Evolutionary conservation across 2,797 vertebrate genomes (phyloP).

Genomic region (Dipus sagitta): DNA sequence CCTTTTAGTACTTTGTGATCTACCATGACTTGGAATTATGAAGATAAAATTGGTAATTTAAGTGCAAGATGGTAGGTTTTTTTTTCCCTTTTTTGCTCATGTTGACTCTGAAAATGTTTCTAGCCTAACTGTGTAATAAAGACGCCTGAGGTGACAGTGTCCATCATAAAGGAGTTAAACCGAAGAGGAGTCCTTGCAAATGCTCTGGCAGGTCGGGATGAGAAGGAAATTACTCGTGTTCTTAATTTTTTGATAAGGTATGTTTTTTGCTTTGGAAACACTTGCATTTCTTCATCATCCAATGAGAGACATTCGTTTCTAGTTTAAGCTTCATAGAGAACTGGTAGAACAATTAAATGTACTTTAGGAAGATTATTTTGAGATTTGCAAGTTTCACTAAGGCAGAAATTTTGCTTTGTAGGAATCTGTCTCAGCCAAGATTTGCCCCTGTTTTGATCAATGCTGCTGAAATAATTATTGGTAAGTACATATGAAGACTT

Average conservation of each 20-base stretch:
- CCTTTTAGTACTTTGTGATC: background rate
- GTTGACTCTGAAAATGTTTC: conserved; percentile 11
- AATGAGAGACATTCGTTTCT: conserved; percentile 34
- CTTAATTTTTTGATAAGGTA: conserved; percentile 96
- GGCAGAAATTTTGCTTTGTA: conserved; percentile 83
- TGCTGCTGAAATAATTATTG: conserved; percentile 94
- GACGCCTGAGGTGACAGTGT: conserved; percentile 94
- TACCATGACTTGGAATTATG: background rate
- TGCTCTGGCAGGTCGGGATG: conserved; percentile 95
- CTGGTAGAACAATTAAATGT: conserved; percentile 23
- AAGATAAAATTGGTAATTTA: background rate
- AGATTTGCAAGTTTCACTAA: conserved; percentile 60
- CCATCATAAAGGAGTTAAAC: conserved; percentile 96
- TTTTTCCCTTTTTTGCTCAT: background rate
- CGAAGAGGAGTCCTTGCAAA: conserved; percentile 96
- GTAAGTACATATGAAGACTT: conserved; percentile 86
- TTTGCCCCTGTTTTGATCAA: conserved; percentile 92
- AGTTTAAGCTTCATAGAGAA: conserved; percentile 51
- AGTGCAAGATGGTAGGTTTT: background rate
- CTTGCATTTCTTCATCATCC: conserved; percentile 7
- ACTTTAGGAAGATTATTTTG: background rate
- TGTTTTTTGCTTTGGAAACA: conserved; percentile 44
- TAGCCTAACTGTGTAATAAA: conserved; percentile 88
- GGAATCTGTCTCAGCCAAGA: conserved; percentile 93
- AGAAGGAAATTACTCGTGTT: conserved; percentile 91